Percentiles rank a stretch among this genome's conserved stretches.
Evolutionary conservation across 1,140 invertebrate genomes (phyloP).

Genomic region (Phocides pigmalion): DNA sequence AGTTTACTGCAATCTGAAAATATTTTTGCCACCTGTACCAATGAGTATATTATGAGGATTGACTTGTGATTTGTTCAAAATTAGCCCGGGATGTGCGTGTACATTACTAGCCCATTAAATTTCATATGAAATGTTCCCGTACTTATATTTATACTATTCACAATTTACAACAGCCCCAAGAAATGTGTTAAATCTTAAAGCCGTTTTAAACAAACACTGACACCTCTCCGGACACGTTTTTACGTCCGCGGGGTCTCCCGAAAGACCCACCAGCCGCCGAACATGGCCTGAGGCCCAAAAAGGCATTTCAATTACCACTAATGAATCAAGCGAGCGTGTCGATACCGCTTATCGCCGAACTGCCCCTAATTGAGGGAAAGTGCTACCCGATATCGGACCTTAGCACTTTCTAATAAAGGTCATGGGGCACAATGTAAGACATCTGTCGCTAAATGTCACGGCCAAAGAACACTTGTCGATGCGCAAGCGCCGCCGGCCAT

Average conservation of each 20-base stretch:
- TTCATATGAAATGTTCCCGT: too few relatives aligned
- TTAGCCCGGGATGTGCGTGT: too few relatives aligned
- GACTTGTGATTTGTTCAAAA: too few relatives aligned
- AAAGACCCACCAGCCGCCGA: not conserved
- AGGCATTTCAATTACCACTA: slow-evolving; percentile 38
- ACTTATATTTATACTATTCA: too few relatives aligned
- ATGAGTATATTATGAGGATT: too few relatives aligned
- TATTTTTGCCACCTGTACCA: too few relatives aligned
- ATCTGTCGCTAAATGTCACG: slow-evolving; percentile 31
- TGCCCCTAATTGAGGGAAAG: slow-evolving; percentile 21
- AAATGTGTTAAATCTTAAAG: not conserved
- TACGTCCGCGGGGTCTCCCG: not conserved
- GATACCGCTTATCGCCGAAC: slow-evolving; percentile 44
- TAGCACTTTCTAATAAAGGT: slow-evolving; percentile 10
- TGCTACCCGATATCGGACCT: slow-evolving; percentile 2
- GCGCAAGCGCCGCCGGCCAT: slow-evolving; percentile 15
- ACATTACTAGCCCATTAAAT: too few relatives aligned
- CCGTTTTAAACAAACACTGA: slow-evolving; percentile 1
- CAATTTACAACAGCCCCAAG: not conserved
- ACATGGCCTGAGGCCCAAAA: slow-evolving; percentile 27
- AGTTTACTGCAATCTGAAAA: too few relatives aligned
- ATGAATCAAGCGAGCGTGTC: slow-evolving; percentile 45
- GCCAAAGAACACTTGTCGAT: slow-evolving; percentile 27
- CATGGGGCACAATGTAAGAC: not conserved
- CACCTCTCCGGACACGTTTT: slow-evolving; percentile 13